Evolutionary conservation across 2,888 invertebrate species (phyloP).

Genomic region (Monopis laevigella): DNA sequence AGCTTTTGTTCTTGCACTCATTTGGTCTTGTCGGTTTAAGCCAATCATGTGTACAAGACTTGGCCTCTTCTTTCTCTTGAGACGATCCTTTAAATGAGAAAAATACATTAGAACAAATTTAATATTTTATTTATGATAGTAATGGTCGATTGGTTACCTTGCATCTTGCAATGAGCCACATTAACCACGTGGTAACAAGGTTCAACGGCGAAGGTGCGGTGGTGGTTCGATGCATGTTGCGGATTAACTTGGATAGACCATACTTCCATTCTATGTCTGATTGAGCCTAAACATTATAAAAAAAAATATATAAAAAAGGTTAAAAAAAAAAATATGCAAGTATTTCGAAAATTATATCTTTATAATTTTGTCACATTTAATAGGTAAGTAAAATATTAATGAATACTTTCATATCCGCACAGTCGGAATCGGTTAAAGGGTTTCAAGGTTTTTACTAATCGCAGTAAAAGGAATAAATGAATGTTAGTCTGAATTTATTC

Average conservation of each 20-base stretch:
- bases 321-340: no score
- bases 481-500: constrained; percentile 5
- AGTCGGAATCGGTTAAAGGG: no score
- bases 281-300: constrained; percentile 76
- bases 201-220: constrained; percentile 98
- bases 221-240: constrained; percentile 98
- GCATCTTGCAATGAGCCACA: constrained; percentile 84
- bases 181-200: constrained; percentile 92
- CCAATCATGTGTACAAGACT: constrained; percentile 87
- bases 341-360: no score
- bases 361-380: no score
- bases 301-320: constrained; percentile 7
- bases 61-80: constrained; percentile 79
- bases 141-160: constrained; percentile 58
- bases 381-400: no score
- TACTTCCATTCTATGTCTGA: constrained; percentile 99
- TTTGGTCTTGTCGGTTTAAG: constrained; percentile 71
- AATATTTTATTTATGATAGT: neutral
- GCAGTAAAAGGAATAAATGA: constrained; percentile 5
- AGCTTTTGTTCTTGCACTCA: constrained; percentile 86
- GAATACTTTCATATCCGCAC: no score
- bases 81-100: constrained; percentile 65
- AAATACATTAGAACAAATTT: no score
- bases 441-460: constrained; percentile 5
- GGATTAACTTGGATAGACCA: constrained; percentile 95